phyloP scores from a whole-genome alignment of 2,797 vertebrate genomes.

The Garrulus glandarius region DNA sequence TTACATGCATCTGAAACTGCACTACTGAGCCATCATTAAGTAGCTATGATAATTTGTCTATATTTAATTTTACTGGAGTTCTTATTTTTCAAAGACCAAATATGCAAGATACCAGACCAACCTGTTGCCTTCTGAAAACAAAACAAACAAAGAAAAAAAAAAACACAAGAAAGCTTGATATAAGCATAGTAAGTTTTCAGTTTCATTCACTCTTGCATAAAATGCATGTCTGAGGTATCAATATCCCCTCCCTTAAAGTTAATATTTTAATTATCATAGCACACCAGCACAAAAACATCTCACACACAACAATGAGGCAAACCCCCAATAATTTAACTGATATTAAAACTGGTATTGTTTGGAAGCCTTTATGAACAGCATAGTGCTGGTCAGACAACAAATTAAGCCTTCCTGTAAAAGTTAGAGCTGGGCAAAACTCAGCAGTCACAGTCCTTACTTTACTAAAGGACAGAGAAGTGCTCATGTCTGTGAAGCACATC shows the following conservation, averaged over 20 bases:
- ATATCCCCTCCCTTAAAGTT: not conserved
- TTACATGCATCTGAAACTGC: not conserved
- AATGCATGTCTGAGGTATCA: not conserved
- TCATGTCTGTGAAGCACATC: not conserved
- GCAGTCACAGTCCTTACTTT: not conserved
- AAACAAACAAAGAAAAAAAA: not conserved
- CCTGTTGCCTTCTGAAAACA: not conserved
- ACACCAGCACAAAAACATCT: not conserved
- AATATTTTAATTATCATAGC: not conserved
- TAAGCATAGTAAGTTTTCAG: not conserved
- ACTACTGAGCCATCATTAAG: not conserved
- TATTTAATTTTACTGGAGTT: not conserved
- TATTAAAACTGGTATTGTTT: not conserved
- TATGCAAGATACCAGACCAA: not conserved
- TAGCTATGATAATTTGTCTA: not conserved
- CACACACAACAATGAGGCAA: not conserved
- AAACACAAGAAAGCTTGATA: not conserved
- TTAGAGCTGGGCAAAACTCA: not conserved
- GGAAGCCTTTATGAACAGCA: not conserved
- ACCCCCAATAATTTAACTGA: not conserved
- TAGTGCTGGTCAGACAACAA: not conserved
- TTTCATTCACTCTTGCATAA: not conserved
- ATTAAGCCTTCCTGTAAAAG: not conserved
- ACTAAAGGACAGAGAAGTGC: not conserved
- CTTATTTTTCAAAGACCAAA: not conserved